These are phyloP conservation scores for Mercenaria mercenaria DNA, from an alignment of 1,140 invertebrate genomes.

Conservation along the genomic window DNA sequence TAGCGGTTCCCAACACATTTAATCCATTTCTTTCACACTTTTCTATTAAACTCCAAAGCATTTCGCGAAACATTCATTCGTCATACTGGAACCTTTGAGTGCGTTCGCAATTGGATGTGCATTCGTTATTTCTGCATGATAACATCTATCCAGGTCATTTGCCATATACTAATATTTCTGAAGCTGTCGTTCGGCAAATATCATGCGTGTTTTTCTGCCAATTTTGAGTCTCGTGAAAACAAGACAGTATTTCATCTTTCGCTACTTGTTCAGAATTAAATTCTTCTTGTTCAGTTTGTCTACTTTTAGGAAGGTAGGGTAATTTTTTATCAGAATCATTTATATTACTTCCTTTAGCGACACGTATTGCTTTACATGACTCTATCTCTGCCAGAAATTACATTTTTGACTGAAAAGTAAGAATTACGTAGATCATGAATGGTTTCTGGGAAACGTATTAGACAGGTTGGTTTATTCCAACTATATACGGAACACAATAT, in stretches of 20 bases:
- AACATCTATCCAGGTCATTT: constrained; percentile 20
- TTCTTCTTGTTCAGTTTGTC: neutral
- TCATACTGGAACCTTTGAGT: constrained; percentile 21
- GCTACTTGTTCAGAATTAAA: neutral
- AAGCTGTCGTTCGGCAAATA: neutral
- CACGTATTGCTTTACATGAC: neutral
- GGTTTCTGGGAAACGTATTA: neutral
- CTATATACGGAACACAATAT: neutral
- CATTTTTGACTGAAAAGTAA: neutral
- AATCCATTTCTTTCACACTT: constrained; percentile 20
- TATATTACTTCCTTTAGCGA: neutral
- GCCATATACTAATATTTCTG: constrained; percentile 23
- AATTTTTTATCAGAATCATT: neutral
- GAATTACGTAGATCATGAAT: neutral
- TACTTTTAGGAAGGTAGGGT: neutral
- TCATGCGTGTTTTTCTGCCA: neutral
- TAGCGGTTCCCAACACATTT: neutral
- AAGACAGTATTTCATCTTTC: constrained; percentile 12
- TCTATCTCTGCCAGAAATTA: neutral
- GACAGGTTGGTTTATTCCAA: neutral
- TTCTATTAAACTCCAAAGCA: neutral
- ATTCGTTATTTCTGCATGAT: constrained; percentile 7
- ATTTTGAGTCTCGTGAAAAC: neutral
- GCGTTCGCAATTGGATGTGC: constrained; percentile 14
- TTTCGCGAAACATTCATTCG: constrained; percentile 10